Evolutionary conservation across 2,888 invertebrate species (phyloP).

Genomic region (Nymphalis c-album): DNA sequence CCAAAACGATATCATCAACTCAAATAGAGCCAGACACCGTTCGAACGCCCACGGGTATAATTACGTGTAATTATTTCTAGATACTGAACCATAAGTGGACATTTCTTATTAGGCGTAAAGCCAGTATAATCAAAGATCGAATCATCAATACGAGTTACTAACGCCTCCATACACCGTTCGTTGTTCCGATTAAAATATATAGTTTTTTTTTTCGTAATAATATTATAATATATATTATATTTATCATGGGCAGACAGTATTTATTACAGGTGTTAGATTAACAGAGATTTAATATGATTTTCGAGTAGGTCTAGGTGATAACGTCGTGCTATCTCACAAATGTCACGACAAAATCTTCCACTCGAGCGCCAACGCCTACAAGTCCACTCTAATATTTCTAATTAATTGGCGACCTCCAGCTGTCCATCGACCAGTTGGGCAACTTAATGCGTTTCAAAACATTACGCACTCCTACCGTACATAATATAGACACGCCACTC

Average conservation of each 20-base stretch:
- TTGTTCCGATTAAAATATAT: not conserved
- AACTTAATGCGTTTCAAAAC: slow-evolving; percentile 31
- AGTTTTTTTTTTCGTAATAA: no score
- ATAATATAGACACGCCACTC: no score
- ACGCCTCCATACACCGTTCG: not conserved
- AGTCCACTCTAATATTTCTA: slow-evolving; percentile 35
- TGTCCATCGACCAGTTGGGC: slow-evolving; percentile 30
- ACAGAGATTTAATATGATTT: no score
- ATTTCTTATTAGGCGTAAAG: slow-evolving; percentile 7
- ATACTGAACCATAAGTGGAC: slow-evolving; percentile 14
- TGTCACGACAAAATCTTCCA: slow-evolving; percentile 21
- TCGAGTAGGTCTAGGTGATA: not conserved
- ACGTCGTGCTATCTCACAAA: not conserved
- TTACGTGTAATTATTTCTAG: slow-evolving; percentile 9
- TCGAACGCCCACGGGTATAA: slow-evolving; percentile 14
- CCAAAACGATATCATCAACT: not conserved
- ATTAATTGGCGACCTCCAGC: slow-evolving; percentile 34
- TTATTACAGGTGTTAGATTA: no score
- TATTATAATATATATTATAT: no score
- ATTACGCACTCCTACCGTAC: not conserved
- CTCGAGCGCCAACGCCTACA: slow-evolving; percentile 17
- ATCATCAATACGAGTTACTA: slow-evolving; percentile 1
- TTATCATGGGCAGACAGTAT: no score
- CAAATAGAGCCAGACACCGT: slow-evolving; percentile 9
- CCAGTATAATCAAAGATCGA: not conserved